Evolutionary conservation across 2,113 vertebrate genomes (phyloP), one percentile per base, ranked within the genome.

Genomic region (Okapia johnstoni): DNA sequence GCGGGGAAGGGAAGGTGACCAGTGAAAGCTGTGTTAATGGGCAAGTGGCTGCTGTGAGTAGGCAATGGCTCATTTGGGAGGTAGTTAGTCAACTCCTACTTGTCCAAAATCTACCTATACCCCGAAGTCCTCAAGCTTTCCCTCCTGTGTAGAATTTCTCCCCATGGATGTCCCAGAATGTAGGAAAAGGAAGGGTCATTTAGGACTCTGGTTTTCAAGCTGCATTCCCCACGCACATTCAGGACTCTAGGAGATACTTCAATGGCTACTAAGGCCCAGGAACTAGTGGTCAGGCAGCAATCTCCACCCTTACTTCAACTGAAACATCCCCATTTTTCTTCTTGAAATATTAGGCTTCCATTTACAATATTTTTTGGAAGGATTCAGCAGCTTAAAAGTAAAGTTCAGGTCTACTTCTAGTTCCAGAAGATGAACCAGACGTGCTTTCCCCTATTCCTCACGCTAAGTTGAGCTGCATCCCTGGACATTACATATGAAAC

Each of bases 331-430:
- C 9, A 10, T 48, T 48, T 85, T 92, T 36, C 86, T 91, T 7
- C 66, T 84, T 85, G 79, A 95, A 86, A 60, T 25, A 52, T 50
- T 70, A 84, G 36, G 13, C 13, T 81, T 85, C 58, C 46, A 70
- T 2, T 60, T 61, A 30, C 2, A n/a, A 88, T 66, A 70, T 58
- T 84, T 93, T 93, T 86, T 79, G 15, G 60, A 81, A 90, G 13
- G 7, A 19, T 30, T 80, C 66, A 88, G 57, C 84, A 77, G 12
- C 63, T 95, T 88, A 55, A 58, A 70, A 55, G 50, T 21, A 58
- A 84, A 93, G n/a, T 4, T 46, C 52, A 28, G 8, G 25, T 70
- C 52, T 54, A 70, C 58, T 87, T 89, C 43, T 88, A 54, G 52
- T 23, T 92, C 57, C 7, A 28, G 17, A 36, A 80, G 50, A 43